Evolutionary conservation across 2,888 invertebrate species (phyloP).

Genomic region (Clusia tigrina): DNA sequence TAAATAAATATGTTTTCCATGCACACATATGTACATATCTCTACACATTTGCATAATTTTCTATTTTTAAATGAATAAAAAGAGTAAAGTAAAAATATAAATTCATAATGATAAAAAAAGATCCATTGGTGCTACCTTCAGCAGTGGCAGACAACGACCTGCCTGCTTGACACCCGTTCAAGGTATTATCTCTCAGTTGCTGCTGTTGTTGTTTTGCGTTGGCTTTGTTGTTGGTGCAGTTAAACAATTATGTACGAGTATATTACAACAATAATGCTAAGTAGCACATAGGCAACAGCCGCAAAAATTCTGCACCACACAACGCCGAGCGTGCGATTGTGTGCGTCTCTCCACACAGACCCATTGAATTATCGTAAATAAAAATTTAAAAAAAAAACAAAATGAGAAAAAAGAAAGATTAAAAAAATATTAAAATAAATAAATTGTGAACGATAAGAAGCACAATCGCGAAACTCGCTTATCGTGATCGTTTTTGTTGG

Average conservation of each 20-base stretch:
- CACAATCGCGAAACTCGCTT: neutral
- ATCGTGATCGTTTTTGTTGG: conserved; percentile 4
- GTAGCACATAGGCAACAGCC: conserved; percentile 42
- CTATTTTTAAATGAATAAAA: no score
- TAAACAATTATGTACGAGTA: conserved; percentile 18
- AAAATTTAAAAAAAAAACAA: conserved; percentile 8
- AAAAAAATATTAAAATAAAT: neutral
- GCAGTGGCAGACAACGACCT: conserved; percentile 43
- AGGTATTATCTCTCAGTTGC: conserved; percentile 52
- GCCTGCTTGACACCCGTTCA: conserved; percentile 54
- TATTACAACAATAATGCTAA: conserved; percentile 7
- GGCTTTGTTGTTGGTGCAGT: conserved; percentile 11
- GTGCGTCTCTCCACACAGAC: no score
- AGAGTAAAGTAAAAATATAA: no score
- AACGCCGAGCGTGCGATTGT: neutral
- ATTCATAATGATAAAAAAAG: no score
- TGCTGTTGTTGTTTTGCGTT: conserved; percentile 10
- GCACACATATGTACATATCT: no score
- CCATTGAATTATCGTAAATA: conserved; percentile 13
- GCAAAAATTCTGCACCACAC: neutral
- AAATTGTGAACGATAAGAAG: neutral
- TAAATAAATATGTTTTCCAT: no score
- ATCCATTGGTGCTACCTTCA: conserved; percentile 10
- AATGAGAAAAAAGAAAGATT: conserved; percentile 17
- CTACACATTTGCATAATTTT: no score